Evolutionary conservation across 2,888 invertebrate genomes (phyloP).

Genomic region (Stenurella melanura): DNA sequence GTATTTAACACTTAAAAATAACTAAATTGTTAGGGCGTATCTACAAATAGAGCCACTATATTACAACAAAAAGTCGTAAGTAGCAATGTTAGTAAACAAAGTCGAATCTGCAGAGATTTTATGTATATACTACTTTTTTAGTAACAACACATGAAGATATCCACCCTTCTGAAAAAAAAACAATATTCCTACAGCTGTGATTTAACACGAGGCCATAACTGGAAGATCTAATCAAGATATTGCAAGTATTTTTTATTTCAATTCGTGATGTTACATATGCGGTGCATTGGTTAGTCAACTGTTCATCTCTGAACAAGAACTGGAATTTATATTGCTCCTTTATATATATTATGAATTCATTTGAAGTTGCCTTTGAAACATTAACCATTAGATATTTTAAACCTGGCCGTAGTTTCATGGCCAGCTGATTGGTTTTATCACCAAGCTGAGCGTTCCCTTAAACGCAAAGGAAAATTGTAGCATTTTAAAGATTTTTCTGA

Average conservation of each 20-base stretch:
- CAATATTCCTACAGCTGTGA: background rate
- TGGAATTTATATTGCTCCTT: constrained; percentile 17
- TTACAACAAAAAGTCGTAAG: too few relatives aligned
- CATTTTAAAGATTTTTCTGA: constrained; percentile 34
- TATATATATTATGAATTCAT: background rate
- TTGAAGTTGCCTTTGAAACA: constrained; percentile 6
- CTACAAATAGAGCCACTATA: too few relatives aligned
- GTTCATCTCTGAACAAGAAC: constrained; percentile 11
- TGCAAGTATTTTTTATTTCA: background rate
- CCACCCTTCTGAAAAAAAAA: too few relatives aligned
- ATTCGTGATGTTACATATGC: background rate
- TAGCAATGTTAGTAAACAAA: too few relatives aligned
- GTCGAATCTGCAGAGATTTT: too few relatives aligned
- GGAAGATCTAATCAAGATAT: constrained; percentile 2
- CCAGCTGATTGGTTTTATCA: constrained; percentile 15
- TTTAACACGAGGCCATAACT: background rate
- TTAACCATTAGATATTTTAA: constrained; percentile 19
- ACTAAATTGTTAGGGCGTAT: too few relatives aligned
- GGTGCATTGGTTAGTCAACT: constrained; percentile 1
- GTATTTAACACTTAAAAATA: too few relatives aligned
- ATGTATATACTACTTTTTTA: too few relatives aligned
- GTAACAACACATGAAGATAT: too few relatives aligned
- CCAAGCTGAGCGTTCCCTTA: constrained; percentile 13
- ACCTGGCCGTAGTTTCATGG: constrained; percentile 14
- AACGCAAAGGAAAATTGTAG: constrained; percentile 41